A percentile compares a stretch with the other conserved stretches of the same genome.
These are phyloP conservation scores for Argyra leucocephala DNA, from an alignment of 2,888 invertebrate species.

Conservation along the genomic window DNA sequence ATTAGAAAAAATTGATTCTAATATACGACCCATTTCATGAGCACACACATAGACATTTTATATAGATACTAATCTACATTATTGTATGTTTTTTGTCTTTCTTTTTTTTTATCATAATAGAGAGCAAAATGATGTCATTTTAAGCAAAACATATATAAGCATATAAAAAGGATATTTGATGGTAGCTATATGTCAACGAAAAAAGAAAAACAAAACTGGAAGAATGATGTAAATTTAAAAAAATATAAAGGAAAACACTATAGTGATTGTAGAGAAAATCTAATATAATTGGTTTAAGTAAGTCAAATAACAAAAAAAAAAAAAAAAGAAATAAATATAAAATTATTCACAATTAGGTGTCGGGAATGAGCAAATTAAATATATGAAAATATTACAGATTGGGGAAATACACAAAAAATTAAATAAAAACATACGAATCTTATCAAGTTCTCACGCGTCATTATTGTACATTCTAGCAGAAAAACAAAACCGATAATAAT, in stretches of 20 bases:
- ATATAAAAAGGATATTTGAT: neutral
- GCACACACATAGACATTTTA: neutral
- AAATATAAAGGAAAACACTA: slow-evolving; percentile 1
- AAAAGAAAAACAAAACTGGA: neutral
- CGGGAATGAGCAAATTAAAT: neutral
- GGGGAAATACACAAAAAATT: too few species aligned
- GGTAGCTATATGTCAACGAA: neutral
- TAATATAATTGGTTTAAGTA: neutral
- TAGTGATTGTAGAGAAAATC: neutral
- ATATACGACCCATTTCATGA: neutral
- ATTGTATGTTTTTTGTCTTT: neutral
- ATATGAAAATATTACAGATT: too few species aligned
- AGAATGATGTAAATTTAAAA: neutral
- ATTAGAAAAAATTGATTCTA: neutral
- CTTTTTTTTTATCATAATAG: neutral
- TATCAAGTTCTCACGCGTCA: too few species aligned
- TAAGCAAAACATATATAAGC: neutral
- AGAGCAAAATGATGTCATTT: slow-evolving; percentile 1
- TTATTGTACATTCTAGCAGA: too few species aligned
- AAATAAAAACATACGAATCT: too few species aligned
- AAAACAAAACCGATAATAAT: too few species aligned
- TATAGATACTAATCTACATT: neutral
- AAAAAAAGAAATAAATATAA: too few species aligned
- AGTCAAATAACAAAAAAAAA: neutral
- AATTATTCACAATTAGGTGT: neutral